phyloP scores from a whole-genome alignment of 2,113 vertebrate species.

The Turnix velox region DNA sequence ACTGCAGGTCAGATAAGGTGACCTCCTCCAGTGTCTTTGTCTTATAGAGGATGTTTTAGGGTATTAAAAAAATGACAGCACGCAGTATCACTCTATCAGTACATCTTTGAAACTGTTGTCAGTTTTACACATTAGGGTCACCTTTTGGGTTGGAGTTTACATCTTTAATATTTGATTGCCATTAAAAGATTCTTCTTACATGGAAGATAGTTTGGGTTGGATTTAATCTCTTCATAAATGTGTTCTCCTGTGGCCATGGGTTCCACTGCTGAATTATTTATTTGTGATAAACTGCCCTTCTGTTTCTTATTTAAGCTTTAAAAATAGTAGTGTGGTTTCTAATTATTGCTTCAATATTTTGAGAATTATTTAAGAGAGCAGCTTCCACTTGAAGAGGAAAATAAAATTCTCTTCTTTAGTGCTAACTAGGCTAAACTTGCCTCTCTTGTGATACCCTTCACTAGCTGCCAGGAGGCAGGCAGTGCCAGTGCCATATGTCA shows the following conservation, averaged over 20 bases:
- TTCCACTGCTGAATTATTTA: not conserved
- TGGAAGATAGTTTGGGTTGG: no score
- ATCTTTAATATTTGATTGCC: not conserved
- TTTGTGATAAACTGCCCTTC: not conserved
- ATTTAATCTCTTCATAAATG: not conserved
- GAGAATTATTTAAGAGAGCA: not conserved
- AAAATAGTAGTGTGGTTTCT: not conserved
- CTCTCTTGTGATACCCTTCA: not conserved
- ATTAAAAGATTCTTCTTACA: not conserved
- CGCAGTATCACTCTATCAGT: not conserved
- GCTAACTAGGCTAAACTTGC: not conserved
- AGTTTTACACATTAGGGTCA: not conserved
- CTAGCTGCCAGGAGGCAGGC: not conserved
- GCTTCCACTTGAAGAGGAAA: not conserved
- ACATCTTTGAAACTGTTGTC: not conserved
- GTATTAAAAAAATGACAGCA: not conserved
- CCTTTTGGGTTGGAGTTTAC: not conserved
- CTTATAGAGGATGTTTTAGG: not conserved
- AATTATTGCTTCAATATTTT: slow-evolving; percentile 1
- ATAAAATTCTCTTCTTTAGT: not conserved
- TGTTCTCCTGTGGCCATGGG: not conserved
- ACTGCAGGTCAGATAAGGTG: not conserved
- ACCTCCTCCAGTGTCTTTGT: not conserved
- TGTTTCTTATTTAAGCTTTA: not conserved
- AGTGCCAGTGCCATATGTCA: slow-evolving; percentile 29